Base-by-base conservation (phyloP, 2,113 vertebrate genomes). In the Crotalus helleri region DNA sequence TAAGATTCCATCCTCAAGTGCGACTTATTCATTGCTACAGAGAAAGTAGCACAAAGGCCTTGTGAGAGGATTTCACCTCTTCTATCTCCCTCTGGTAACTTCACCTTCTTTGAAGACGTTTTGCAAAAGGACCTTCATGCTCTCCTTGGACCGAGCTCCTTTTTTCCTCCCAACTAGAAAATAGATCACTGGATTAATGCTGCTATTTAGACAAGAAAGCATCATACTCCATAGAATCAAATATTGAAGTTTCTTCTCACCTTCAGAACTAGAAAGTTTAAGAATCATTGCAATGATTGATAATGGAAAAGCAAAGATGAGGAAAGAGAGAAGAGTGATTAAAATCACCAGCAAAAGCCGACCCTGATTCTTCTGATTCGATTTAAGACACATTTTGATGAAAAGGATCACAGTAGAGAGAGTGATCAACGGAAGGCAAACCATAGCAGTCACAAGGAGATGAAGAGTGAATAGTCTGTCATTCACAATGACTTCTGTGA, bases 341-440 rank as follows among this genome's bases (percentile, higher is more conserved):
- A 97, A 92, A 91, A 97, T 94, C 58, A 95, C 11, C 0, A 11
- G 93, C 93, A 96, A 96, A 57, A 97, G 93, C 33, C 93, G 95
- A 13, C 92, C 92, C 0, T 55, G 94, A 33, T 57, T 93, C 9
- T 85, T 5, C 3, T 88, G 21, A 0, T 96, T 93, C 26, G 95
- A 93, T 92, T 93, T 96, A 94, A 94, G 92, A 39, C 93, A 94
- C 44, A 97, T 87, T 1, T 94, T 59, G 0, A 97, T 92, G 86
- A 97, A 95, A 93, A 97, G 95, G 5, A 51, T 92, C 8, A 96
- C 88, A 86, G 95, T 96, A 96, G 96, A 97, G 51, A 96, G 0
- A 1, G 91, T 59, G 96, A 97, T 96, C 46, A 96, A 94, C 3
- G 96, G 97, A 0, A 95, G 8, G 0, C 96, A 97, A 94, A 97